These are phyloP conservation scores for Cottoperca gobio DNA, from an alignment of 2,797 vertebrate species.

Conservation along the genomic window DNA sequence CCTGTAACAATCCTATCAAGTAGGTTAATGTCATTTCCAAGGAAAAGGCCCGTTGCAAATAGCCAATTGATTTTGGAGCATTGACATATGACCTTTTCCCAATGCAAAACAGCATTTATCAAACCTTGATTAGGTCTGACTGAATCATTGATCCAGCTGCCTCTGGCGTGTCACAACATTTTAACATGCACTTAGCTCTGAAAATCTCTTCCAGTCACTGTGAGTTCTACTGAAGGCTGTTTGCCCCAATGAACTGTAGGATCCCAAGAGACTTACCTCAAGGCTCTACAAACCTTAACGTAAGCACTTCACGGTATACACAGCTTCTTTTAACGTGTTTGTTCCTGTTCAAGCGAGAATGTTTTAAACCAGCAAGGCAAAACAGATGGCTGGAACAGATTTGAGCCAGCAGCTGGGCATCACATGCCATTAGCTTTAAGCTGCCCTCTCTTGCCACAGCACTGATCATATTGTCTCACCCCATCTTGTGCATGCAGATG, in stretches of 20 bases:
- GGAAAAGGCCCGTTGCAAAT: conserved; percentile 24
- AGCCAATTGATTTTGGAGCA: conserved; percentile 43
- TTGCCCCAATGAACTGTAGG: conserved; percentile 23
- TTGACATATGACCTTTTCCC: conserved; percentile 46
- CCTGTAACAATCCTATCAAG: conserved; percentile 7
- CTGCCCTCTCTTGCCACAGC: conserved; percentile 54
- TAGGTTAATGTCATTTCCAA: conserved; percentile 16
- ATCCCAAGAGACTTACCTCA: conserved; percentile 38
- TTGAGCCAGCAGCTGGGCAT: conserved; percentile 72
- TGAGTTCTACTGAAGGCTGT: conserved; percentile 21
- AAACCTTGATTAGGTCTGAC: conserved; percentile 46
- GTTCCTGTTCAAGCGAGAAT: conserved; percentile 43
- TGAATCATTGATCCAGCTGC: conserved; percentile 51
- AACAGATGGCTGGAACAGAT: conserved; percentile 75
- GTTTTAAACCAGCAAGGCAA: conserved; percentile 49
- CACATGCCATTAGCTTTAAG: conserved; percentile 74
- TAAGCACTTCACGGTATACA: conserved; percentile 18
- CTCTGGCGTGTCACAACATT: conserved; percentile 52
- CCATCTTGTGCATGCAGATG: conserved; percentile 61
- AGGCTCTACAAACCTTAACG: conserved; percentile 33
- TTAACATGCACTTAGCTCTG: conserved; percentile 32
- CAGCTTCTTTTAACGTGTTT: conserved; percentile 44
- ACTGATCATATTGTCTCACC: conserved; percentile 51
- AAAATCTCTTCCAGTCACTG: conserved; percentile 37
- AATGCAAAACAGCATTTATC: conserved; percentile 69